Evolutionary conservation across 2,113 vertebrate species (phyloP).

Genomic region (Rhinolophus sinicus): DNA sequence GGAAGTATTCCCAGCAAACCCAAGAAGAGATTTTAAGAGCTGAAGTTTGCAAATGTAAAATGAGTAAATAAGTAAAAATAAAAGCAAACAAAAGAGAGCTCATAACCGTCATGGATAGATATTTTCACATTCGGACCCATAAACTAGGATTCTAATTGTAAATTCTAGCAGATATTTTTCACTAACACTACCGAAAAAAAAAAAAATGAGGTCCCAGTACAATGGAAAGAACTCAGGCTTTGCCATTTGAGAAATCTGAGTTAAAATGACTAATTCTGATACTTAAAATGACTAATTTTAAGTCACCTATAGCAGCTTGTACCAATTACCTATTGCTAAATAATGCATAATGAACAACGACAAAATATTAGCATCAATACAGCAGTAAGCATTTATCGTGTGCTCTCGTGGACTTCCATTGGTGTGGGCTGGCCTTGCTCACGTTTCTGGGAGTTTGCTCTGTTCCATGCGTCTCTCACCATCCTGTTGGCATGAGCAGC

Average conservation of each 20-base stretch:
- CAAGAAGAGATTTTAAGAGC: background rate
- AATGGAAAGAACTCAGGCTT: background rate
- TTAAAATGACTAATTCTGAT: background rate
- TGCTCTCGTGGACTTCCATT: accelerated
- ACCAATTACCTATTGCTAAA: background rate
- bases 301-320: background rate
- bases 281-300: background rate
- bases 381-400: too few species aligned
- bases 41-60: background rate
- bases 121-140: background rate
- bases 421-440: background rate
- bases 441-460: accelerated
- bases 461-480: background rate
- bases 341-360: background rate
- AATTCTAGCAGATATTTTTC: background rate
- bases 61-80: background rate
- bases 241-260: background rate
- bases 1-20: background rate
- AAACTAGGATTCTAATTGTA: background rate
- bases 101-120: background rate
- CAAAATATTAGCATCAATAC: background rate
- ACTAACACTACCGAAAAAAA: background rate
- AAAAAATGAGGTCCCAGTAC: too few species aligned
- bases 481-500: background rate
- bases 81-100: background rate